Percentiles rank a stretch among this genome's conserved stretches.
phyloP scores from a whole-genome alignment of 30 jellyfish, hydroid and myxozoan species.

The Nemopilema nomurai region DNA sequence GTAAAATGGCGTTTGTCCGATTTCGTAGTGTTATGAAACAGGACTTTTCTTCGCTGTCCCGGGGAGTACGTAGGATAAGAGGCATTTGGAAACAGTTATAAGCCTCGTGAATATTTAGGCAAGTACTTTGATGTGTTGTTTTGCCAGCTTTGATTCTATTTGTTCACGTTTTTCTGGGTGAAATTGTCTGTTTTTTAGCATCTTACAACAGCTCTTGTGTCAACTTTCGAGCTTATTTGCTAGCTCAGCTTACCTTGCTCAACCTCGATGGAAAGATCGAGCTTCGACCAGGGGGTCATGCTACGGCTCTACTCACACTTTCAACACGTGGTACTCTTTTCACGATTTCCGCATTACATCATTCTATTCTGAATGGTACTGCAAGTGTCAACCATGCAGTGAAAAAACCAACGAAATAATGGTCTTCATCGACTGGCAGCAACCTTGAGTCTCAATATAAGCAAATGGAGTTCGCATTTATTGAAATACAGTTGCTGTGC shows the following conservation, averaged over 20 bases:
- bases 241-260: slow-evolving; percentile 62
- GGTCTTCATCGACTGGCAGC: neutral
- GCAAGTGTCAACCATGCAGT: neutral
- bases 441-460: neutral
- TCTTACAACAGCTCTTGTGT: slow-evolving; percentile 18
- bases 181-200: neutral
- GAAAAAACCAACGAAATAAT: neutral
- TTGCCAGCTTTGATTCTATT: neutral
- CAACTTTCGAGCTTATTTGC: slow-evolving; percentile 42
- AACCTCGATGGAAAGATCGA: slow-evolving; percentile 60
- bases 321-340: slow-evolving; percentile 37
- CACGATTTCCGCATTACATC: neutral
- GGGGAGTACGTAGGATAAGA: too few species aligned
- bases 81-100: too few species aligned
- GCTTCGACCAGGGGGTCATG: slow-evolving; percentile 48
- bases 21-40: too few species aligned
- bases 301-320: neutral
- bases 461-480: neutral
- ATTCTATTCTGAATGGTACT: neutral
- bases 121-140: neutral
- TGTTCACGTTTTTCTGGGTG: neutral
- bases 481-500: neutral
- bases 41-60: too few species aligned
- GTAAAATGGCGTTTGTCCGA: too few species aligned
- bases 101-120: neutral